Percentiles rank a stretch among this genome's conserved stretches.
phyloP scores from a whole-genome alignment of 2,888 invertebrate genomes.

The Pandemis heparana region DNA sequence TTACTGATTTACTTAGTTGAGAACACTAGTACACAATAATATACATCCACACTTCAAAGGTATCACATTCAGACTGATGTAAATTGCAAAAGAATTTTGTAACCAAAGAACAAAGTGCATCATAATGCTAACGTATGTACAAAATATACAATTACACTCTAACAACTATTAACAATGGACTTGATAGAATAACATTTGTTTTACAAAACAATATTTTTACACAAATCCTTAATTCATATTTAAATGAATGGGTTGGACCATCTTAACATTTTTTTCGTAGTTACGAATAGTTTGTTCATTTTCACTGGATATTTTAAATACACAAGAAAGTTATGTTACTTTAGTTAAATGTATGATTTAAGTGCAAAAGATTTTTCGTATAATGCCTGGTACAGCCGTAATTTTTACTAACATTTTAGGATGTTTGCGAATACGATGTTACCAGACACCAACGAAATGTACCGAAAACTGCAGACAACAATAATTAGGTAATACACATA shows the following conservation, averaged over 20 bases:
- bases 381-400: neutral
- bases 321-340: neutral
- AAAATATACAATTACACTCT: constrained; percentile 77
- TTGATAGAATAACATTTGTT: constrained; percentile 42
- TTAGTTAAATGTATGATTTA: constrained; percentile 1
- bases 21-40: neutral
- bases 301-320: neutral
- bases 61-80: neutral
- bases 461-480: constrained; percentile 37
- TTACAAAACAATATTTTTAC: constrained; percentile 45
- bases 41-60: neutral
- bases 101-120: constrained; percentile 73
- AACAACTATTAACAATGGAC: constrained; percentile 77
- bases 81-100: constrained; percentile 55
- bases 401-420: neutral
- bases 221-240: constrained; percentile 38
- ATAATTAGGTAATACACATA: constrained; percentile 32
- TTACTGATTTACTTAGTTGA: neutral
- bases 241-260: constrained; percentile 65
- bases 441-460: constrained; percentile 23
- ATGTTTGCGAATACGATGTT: neutral
- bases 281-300: constrained; percentile 16
- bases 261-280: constrained; percentile 50
- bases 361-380: constrained; percentile 1
- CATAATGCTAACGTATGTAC: constrained; percentile 70